A percentile compares a stretch with the other conserved stretches of the same genome.
Evolutionary conservation across 2,888 invertebrate species (phyloP).

Genomic region (Drosophila putrida): DNA sequence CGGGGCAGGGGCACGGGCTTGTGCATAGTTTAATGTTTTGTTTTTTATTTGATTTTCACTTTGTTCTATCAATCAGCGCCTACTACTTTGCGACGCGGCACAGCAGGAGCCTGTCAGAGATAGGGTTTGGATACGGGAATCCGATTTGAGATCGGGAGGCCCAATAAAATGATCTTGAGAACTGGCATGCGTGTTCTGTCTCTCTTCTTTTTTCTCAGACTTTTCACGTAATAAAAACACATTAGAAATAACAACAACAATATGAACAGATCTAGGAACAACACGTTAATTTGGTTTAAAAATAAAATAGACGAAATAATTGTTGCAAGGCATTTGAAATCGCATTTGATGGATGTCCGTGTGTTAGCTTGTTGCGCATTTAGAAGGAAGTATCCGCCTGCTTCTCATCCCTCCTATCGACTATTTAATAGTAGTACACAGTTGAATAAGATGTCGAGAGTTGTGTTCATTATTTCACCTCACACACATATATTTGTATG

Average conservation of each 20-base stretch:
- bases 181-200: constrained; percentile 37
- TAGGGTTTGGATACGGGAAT: constrained; percentile 37
- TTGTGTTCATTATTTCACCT: constrained; percentile 44
- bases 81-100: constrained; percentile 73
- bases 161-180: constrained; percentile 69
- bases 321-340: constrained; percentile 62
- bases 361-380: constrained; percentile 21
- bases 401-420: not conserved
- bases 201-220: constrained; percentile 7
- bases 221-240: constrained; percentile 79
- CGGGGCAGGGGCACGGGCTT: constrained; percentile 9
- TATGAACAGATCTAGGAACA: constrained; percentile 48
- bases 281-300: constrained; percentile 71
- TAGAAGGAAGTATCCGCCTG: constrained; percentile 33
- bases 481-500: constrained; percentile 15
- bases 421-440: not conserved
- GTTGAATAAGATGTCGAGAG: constrained; percentile 58
- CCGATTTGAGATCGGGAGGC: constrained; percentile 28
- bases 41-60: constrained; percentile 82
- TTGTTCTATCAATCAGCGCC: constrained; percentile 81
- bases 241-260: constrained; percentile 64
- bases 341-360: constrained; percentile 73
- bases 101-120: constrained; percentile 58
- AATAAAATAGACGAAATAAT: constrained; percentile 81
- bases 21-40: constrained; percentile 74